Percentiles rank a stretch among this genome's conserved stretches.
Evolutionary conservation across 2,797 vertebrate genomes (phyloP).

Genomic region (Caiman crocodilus): DNA sequence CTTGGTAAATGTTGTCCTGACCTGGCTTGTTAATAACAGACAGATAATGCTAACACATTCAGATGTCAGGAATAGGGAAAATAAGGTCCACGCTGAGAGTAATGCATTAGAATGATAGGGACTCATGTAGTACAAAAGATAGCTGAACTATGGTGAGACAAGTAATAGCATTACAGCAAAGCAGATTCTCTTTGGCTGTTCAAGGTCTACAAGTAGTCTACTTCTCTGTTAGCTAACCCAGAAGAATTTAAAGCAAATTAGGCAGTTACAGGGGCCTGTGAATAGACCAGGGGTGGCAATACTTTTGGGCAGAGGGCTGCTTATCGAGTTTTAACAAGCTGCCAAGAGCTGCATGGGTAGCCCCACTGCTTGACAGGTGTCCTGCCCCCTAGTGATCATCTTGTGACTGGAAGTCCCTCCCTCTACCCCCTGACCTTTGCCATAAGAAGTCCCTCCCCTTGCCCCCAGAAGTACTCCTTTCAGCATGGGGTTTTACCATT

Average conservation of each 20-base stretch:
- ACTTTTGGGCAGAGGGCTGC: too few relatives aligned
- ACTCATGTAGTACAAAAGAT: neutral
- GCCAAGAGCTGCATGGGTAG: too few relatives aligned
- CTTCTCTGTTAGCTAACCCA: neutral
- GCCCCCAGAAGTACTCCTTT: too few relatives aligned
- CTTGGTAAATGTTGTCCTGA: neutral
- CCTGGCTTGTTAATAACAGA: conserved; percentile 8
- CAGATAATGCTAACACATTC: neutral
- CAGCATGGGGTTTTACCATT: too few relatives aligned
- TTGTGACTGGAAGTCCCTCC: too few relatives aligned
- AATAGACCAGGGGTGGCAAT: too few relatives aligned
- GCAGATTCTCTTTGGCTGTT: neutral
- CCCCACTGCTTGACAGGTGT: too few relatives aligned
- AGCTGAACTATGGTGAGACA: rapidly evolving
- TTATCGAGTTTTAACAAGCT: too few relatives aligned
- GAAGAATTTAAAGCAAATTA: neutral
- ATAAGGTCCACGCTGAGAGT: neutral
- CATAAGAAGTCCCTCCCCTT: too few relatives aligned
- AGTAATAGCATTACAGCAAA: neutral
- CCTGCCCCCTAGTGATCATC: too few relatives aligned
- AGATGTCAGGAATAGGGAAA: neutral
- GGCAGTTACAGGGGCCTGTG: too few relatives aligned
- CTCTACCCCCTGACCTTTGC: too few relatives aligned
- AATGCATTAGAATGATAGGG: neutral
- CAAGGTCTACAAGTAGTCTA: neutral